Evolutionary conservation across 2,888 invertebrate genomes (phyloP).

Genomic region (Chrysomela aeneicollis): DNA sequence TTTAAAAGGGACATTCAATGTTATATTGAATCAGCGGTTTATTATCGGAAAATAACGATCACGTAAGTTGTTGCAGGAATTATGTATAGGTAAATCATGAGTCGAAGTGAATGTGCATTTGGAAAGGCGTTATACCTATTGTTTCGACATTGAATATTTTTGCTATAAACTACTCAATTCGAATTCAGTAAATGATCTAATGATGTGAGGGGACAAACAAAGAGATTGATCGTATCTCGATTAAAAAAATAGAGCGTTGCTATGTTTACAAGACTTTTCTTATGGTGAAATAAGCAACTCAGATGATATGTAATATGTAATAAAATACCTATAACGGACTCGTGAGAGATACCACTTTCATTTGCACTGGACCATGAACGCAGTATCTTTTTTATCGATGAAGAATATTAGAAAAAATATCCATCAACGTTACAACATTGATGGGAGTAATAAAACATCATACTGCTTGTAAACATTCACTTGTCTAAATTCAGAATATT

Average conservation of each 20-base stretch:
- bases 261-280: too few species aligned
- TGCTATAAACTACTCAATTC: background rate
- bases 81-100: background rate
- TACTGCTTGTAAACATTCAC: background rate
- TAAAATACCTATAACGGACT: background rate
- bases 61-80: background rate
- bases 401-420: background rate
- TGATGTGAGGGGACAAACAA: too few species aligned
- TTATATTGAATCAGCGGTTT: background rate
- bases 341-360: background rate
- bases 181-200: too few species aligned
- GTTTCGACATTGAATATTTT: background rate
- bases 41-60: background rate
- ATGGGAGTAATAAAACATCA: background rate
- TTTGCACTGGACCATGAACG: background rate
- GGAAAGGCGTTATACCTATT: background rate
- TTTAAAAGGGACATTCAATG: background rate
- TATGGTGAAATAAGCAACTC: too few species aligned
- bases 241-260: too few species aligned
- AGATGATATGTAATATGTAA: too few species aligned
- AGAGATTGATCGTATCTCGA: too few species aligned
- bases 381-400: background rate
- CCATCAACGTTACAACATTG: background rate
- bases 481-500: background rate
- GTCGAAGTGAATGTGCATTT: background rate